Percentiles rank a stretch among this genome's conserved stretches.
phyloP scores from a whole-genome alignment of 2,797 vertebrate species.

The Propithecus deckenii region DNA sequence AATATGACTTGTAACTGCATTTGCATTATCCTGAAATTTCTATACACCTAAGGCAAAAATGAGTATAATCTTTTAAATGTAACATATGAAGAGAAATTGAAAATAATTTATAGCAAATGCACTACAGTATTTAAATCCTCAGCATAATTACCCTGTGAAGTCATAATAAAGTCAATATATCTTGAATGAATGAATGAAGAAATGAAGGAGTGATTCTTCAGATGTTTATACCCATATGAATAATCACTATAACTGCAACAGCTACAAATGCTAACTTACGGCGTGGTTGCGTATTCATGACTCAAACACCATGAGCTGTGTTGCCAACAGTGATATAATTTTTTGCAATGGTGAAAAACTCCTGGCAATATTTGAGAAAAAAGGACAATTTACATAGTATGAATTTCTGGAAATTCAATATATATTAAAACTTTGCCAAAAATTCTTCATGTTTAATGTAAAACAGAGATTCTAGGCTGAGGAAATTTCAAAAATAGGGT shows the following conservation, averaged over 20 bases:
- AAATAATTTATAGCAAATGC: not conserved
- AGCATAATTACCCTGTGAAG: not conserved
- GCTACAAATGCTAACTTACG: not conserved
- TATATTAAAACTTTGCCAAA: conserved; percentile 26
- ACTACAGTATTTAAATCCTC: not conserved
- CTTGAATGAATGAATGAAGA: not conserved
- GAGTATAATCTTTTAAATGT: not conserved
- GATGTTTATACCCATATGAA: not conserved
- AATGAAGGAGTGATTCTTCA: not conserved
- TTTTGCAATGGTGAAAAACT: not conserved
- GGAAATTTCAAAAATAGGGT: not conserved
- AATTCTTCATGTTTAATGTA: conserved; percentile 20
- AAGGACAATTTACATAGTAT: not conserved
- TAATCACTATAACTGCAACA: not conserved
- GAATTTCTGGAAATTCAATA: conserved; percentile 48
- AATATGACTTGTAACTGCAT: not conserved
- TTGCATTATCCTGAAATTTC: not conserved
- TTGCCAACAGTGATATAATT: not conserved
- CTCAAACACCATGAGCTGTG: not conserved
- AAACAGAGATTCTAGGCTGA: not conserved
- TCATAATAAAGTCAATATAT: not conserved
- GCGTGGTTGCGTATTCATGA: not conserved
- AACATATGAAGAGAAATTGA: not conserved
- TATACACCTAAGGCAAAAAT: not conserved
- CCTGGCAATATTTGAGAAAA: not conserved